Conservation (phyloP, 2,113 vertebrate genomes). For the Apteryx mantelli region DNA sequence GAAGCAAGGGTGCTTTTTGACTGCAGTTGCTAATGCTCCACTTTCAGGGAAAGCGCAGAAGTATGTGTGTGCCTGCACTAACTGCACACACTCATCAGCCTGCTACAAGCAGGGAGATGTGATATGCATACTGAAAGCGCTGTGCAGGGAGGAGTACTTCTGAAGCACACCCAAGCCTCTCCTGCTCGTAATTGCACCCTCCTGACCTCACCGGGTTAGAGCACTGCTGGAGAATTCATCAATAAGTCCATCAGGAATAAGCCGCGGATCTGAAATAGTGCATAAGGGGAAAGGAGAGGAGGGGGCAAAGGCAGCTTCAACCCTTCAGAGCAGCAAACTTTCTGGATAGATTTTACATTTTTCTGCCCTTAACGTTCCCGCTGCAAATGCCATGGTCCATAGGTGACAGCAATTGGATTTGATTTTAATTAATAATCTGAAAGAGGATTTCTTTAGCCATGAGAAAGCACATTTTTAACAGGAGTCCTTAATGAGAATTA, state of each 20-base stretch:
- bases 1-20: slow-evolving; percentile 50
- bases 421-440: slow-evolving; percentile 31
- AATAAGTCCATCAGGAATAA: slow-evolving; percentile 58
- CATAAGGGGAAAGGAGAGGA: neutral
- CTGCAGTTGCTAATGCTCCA: slow-evolving; percentile 74
- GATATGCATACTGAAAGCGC: slow-evolving; percentile 75
- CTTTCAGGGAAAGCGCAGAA: slow-evolving; percentile 62
- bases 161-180: slow-evolving; percentile 54
- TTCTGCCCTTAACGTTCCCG: neutral
- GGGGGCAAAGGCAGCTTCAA: neutral
- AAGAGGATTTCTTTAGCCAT: neutral
- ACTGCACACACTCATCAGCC: slow-evolving; percentile 71
- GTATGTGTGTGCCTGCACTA: slow-evolving; percentile 66
- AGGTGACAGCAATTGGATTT: slow-evolving; percentile 5
- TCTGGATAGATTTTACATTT: neutral
- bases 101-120: slow-evolving; percentile 72
- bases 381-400: slow-evolving; percentile 19
- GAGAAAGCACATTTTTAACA: slow-evolving; percentile 20
- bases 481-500: neutral
- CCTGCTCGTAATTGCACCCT: slow-evolving; percentile 59
- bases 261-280: neutral
- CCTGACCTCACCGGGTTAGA: slow-evolving; percentile 69
- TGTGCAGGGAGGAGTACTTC: slow-evolving; percentile 55
- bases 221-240: slow-evolving; percentile 46
- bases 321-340: slow-evolving; percentile 38